Conservation (phyloP, 1,140 invertebrate species). For the Tetranychus urticae region DNA sequence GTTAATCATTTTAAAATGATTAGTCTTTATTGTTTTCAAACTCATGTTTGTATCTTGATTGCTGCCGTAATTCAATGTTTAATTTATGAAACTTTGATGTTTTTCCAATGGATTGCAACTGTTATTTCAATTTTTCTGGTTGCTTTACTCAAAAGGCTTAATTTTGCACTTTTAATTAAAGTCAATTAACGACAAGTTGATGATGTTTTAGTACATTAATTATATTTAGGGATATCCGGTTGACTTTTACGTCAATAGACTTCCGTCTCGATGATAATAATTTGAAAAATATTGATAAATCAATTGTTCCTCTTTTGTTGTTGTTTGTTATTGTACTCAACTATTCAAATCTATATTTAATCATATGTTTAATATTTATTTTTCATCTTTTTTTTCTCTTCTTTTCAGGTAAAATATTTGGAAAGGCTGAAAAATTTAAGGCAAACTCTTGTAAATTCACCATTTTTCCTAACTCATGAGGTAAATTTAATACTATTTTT, state of each 20-base stretch:
- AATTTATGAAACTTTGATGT: too few relatives aligned
- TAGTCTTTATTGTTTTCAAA: too few relatives aligned
- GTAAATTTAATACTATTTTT: conserved; percentile 10
- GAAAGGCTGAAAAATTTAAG: conserved; percentile 17
- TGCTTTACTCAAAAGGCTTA: too few relatives aligned
- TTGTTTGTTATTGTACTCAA: background rate
- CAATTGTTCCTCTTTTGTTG: background rate
- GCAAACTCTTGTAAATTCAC: conserved; percentile 18
- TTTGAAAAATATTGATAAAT: background rate
- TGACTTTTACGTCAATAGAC: background rate
- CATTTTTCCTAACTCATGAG: conserved; percentile 22
- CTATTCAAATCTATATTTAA: background rate
- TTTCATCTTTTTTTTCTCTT: background rate
- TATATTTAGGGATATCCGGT: background rate
- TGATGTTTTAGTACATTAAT: background rate
- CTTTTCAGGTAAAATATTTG: conserved; percentile 11
- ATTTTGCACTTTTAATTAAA: too few relatives aligned
- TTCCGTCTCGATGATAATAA: background rate
- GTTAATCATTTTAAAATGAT: too few relatives aligned
- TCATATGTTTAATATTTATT: background rate
- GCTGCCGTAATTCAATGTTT: too few relatives aligned
- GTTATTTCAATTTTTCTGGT: too few relatives aligned
- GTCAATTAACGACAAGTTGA: too few relatives aligned
- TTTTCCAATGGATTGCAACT: too few relatives aligned
- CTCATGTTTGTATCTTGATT: too few relatives aligned